Percentiles rank a stretch among this genome's conserved stretches.
Conservation (phyloP, 2,113 vertebrate species). For the Corythornis vintsioides region DNA sequence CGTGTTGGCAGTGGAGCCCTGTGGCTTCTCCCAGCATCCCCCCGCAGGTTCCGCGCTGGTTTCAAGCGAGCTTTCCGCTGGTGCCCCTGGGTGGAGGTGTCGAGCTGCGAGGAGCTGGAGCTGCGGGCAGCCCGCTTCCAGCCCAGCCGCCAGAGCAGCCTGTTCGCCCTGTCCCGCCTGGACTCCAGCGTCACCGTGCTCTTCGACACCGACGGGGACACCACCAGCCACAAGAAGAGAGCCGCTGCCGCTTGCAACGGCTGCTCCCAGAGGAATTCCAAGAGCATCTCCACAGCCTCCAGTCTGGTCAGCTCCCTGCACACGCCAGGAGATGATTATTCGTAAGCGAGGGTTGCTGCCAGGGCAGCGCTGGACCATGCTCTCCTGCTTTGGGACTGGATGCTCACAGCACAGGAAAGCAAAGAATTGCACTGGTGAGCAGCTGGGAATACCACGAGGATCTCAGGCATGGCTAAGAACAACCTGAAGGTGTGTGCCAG, state of each 20-base stretch:
- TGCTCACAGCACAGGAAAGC: not conserved
- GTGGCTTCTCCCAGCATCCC: not conserved
- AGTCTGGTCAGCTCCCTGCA: too few species aligned
- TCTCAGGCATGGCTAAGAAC: not conserved
- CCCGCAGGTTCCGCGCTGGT: constrained; percentile 90
- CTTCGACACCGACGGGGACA: too few species aligned
- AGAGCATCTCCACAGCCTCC: too few species aligned
- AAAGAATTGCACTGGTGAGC: not conserved
- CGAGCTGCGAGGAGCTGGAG: too few species aligned
- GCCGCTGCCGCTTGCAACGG: too few species aligned
- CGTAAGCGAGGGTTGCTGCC: constrained; percentile 63
- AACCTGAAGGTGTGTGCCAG: not conserved
- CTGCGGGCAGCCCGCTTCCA: too few species aligned
- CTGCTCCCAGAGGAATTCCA: too few species aligned
- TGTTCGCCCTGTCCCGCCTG: too few species aligned
- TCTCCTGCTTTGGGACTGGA: not conserved
- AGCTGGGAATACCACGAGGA: not conserved
- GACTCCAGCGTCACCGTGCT: too few species aligned
- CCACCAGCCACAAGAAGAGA: too few species aligned
- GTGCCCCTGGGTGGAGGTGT: constrained; percentile 91
- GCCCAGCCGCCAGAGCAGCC: too few species aligned
- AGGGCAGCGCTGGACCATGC: not conserved
- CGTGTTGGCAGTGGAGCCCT: too few species aligned
- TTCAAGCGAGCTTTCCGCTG: constrained; percentile 93
- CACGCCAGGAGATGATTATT: constrained; percentile 75